Conservation (phyloP, 1,140 invertebrate genomes). For the Camponotus vicinus region DNA sequence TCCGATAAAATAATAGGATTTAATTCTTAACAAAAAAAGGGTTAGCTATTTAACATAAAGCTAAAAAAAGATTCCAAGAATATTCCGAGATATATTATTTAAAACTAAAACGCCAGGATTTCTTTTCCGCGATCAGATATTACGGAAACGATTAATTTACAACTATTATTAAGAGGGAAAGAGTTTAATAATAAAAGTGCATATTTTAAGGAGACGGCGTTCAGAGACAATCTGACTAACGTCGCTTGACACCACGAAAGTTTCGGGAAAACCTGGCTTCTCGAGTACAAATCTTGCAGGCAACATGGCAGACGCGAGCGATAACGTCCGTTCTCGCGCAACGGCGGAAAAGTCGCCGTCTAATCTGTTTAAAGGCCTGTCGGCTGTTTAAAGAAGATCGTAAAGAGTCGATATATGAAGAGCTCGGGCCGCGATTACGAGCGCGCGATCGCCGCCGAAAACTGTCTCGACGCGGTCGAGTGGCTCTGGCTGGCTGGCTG, state of each 20-base stretch:
- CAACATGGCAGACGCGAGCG: slow-evolving; percentile 26
- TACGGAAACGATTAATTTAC: not conserved
- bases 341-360: slow-evolving; percentile 28
- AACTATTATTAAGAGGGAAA: not conserved
- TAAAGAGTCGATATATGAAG: slow-evolving; percentile 37
- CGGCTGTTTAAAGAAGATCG: slow-evolving; percentile 43
- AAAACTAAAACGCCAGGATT: not conserved
- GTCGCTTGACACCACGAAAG: not conserved
- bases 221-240: slow-evolving; percentile 3
- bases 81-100: not conserved
- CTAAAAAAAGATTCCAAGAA: not conserved
- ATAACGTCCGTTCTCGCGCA: slow-evolving; percentile 23
- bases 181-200: not conserved
- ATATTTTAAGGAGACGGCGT: not conserved
- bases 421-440: slow-evolving; percentile 31
- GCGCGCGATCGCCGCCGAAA: slow-evolving; percentile 54
- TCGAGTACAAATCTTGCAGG: slow-evolving; percentile 3
- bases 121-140: not conserved
- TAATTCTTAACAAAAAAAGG: slow-evolving; percentile 11
- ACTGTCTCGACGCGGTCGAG: slow-evolving; percentile 41
- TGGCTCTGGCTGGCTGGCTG: slow-evolving; percentile 40
- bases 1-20: slow-evolving; percentile 8
- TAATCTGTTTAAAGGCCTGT: slow-evolving; percentile 43
- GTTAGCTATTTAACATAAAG: not conserved
- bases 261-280: not conserved